phyloP scores from a whole-genome alignment of 2,888 invertebrate species.

The Trachelus troglodyta region DNA sequence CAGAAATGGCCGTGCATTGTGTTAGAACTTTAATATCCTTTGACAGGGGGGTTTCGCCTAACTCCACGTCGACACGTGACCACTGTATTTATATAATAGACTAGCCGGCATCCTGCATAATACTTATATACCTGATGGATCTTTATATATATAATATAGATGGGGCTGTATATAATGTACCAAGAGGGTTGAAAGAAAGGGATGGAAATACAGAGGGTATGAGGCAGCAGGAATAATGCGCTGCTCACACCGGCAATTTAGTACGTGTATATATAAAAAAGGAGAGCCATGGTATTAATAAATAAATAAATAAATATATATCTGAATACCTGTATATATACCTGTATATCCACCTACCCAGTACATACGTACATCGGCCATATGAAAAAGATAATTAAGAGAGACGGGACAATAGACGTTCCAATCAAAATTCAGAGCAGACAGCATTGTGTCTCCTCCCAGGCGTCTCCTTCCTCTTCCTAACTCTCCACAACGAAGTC shows the following conservation, averaged over 20 bases:
- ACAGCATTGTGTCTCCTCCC: conserved; percentile 38
- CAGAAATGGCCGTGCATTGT: conserved; percentile 32
- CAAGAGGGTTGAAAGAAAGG: not conserved
- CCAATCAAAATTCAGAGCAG: conserved; percentile 40
- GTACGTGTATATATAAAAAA: not conserved
- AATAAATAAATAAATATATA: not conserved
- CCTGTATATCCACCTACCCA: not conserved
- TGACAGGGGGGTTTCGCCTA: conserved; percentile 39
- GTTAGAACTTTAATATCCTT: conserved; percentile 61
- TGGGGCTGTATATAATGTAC: not conserved
- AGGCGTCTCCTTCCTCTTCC: conserved; percentile 25
- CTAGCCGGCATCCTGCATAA: conserved; percentile 7
- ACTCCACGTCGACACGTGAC: conserved; percentile 51
- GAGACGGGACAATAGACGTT: conserved; percentile 34
- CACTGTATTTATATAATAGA: conserved; percentile 31
- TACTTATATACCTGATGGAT: not conserved
- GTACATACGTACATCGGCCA: conserved; percentile 12
- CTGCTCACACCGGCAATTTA: not conserved
- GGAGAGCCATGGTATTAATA: not conserved
- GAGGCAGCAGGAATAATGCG: not conserved
- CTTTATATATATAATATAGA: not conserved
- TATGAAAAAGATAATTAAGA: conserved; percentile 38
- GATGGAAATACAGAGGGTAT: not conserved
- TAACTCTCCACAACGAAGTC: conserved; percentile 9
- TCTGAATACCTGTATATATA: conserved; percentile 1